Evolutionary conservation across 2,797 vertebrate genomes (phyloP).

Genomic region (Myripristis jacobus): DNA sequence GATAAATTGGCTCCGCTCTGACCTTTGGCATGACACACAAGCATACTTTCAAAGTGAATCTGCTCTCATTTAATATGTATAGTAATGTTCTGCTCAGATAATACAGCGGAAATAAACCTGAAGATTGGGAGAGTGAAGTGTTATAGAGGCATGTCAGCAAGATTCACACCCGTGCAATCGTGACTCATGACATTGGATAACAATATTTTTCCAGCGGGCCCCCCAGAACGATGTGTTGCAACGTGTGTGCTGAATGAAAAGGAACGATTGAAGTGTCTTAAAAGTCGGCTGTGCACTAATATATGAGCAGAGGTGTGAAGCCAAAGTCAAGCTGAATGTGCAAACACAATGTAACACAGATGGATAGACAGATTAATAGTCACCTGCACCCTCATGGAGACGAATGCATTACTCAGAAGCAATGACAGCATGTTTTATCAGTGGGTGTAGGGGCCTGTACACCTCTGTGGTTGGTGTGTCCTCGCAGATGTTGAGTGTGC

Average conservation of each 20-base stretch:
- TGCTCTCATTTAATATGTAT: constrained; percentile 25
- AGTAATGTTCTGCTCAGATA: constrained; percentile 1
- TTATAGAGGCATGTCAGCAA: not conserved
- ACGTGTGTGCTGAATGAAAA: too few species aligned
- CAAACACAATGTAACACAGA: constrained; percentile 10
- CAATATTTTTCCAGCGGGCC: constrained; percentile 19
- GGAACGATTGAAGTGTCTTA: too few species aligned
- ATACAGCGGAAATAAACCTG: constrained; percentile 13
- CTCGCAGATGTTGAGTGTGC: not conserved
- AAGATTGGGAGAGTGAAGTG: not conserved
- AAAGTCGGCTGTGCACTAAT: too few species aligned
- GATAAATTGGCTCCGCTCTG: constrained; percentile 47
- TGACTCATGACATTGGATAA: constrained; percentile 8
- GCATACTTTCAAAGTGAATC: constrained; percentile 14
- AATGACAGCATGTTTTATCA: not conserved
- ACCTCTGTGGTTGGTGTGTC: not conserved
- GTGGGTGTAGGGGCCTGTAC: not conserved
- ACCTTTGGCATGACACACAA: constrained; percentile 26
- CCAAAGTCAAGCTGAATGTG: constrained; percentile 25
- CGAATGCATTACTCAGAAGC: constrained; percentile 9
- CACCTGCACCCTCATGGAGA: constrained; percentile 6
- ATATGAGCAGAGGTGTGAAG: constrained; percentile 13
- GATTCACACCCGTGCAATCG: not conserved
- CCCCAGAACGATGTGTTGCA: constrained; percentile 33
- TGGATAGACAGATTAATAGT: constrained; percentile 17